phyloP scores from a whole-genome alignment of 1,140 invertebrate genomes.

The Tetragonula clypearis region DNA sequence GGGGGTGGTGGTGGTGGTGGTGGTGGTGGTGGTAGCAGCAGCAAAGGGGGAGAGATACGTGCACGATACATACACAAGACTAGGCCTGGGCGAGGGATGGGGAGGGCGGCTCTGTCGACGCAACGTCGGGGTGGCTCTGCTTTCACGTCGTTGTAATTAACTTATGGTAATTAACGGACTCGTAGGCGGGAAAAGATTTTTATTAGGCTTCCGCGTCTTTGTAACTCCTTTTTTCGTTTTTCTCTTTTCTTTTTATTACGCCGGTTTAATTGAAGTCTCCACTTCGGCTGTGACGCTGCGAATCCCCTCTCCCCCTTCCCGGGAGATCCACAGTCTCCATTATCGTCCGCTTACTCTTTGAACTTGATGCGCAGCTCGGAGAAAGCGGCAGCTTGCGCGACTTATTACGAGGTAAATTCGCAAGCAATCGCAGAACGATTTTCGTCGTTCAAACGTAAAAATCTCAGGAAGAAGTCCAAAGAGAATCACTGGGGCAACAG shows the following conservation, averaged over 20 bases:
- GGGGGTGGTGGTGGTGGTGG: neutral
- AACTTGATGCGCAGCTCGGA: neutral
- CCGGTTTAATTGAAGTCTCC: slow-evolving; percentile 21
- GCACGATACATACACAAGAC: neutral
- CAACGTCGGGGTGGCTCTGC: slow-evolving; percentile 4
- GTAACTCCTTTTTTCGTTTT: neutral
- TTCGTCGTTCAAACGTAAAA: neutral
- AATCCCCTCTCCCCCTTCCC: neutral
- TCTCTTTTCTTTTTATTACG: slow-evolving; percentile 26
- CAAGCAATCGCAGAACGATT: neutral
- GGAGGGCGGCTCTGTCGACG: neutral
- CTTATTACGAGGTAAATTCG: neutral
- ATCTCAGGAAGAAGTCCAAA: no score
- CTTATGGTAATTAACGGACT: slow-evolving; percentile 59
- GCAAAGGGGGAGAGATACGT: neutral
- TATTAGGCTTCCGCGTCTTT: slow-evolving; percentile 48
- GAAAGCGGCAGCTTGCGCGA: neutral
- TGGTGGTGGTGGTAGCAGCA: no score
- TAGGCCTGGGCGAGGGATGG: neutral
- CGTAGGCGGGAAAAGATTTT: slow-evolving; percentile 41
- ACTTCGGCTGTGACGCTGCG: neutral
- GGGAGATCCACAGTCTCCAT: neutral
- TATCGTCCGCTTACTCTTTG: neutral
- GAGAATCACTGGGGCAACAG: no score
- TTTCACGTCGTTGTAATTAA: slow-evolving; percentile 55